Base-by-base conservation (phyloP, 2,113 vertebrate species). In the Eulacestoma nigropectus region DNA sequence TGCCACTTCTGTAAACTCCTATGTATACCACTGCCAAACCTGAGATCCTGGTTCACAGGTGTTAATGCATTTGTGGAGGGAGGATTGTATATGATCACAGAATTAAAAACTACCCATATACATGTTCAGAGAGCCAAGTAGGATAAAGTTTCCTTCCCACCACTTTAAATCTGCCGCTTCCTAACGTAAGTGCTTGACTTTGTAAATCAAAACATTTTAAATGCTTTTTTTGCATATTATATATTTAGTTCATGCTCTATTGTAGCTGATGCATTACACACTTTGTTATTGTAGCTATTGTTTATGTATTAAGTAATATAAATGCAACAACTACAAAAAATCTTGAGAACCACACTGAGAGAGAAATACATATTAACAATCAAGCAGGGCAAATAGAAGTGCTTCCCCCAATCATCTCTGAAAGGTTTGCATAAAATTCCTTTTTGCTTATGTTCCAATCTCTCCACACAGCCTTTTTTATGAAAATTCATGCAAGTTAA, bases 401-500 rank as follows among this genome's bases (percentile, higher is more conserved):
- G 53, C 49, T 85, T 91, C 56, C 37, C 21, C 49, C 77, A 85
- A 83, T 73, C 50, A 59, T 73, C 35, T 89, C 78, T 89, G 81
- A 91, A 83, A 94, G 26, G 49, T 87, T 79, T 87, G 74, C 62
- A 85, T 94, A 76, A 92, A 95, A 94, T 93, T 83, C 70, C 30
- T 55, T 41, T 85, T 91, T 91, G 87, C 93, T 94, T 82, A 33
- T 87, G 74, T 87, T 96, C 74, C 84, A 76, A 69, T 87, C 70
- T 89, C 67, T 87, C 74, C 35, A 76, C 25, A 62, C 62, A 82
- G 30, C 16, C 81, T 94, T 95, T 95, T 96, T 94, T 29, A 96
- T 90, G 84, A 96, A 95, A 97, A 96, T 92, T 94, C 64, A 94
- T 91, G 73, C 3, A 8, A 95, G 84, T 85, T 94, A 95, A 89